These are phyloP conservation scores for Onchidella celtica DNA, from an alignment of 2,888 invertebrate species.

Conservation along the genomic window DNA sequence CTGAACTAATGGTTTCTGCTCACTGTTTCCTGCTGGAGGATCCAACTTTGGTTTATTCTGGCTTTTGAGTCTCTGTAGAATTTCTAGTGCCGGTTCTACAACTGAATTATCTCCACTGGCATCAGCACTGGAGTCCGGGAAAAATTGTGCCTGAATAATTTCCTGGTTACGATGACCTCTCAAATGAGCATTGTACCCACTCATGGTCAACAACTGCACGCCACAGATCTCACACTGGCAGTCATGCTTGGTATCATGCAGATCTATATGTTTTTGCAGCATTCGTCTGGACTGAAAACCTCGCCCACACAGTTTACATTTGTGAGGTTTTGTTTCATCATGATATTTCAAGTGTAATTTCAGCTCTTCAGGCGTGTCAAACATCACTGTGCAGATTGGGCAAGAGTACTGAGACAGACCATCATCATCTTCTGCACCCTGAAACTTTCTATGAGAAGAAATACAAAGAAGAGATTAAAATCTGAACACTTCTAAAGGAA, in stretches of 20 bases:
- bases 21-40: neutral
- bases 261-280: constrained; percentile 39
- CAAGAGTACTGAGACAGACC: constrained; percentile 46
- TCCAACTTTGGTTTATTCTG: neutral
- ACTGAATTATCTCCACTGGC: constrained; percentile 1
- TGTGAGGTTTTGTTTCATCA: constrained; percentile 49
- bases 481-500: neutral
- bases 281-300: constrained; percentile 45
- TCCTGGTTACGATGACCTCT: constrained; percentile 53
- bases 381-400: constrained; percentile 50
- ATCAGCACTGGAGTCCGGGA: constrained; percentile 1
- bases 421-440: constrained; percentile 38
- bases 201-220: constrained; percentile 52
- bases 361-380: constrained; percentile 50
- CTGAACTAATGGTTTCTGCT: neutral
- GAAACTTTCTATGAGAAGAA: constrained; percentile 43
- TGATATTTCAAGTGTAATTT: constrained; percentile 49
- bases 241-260: constrained; percentile 44
- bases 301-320: constrained; percentile 50
- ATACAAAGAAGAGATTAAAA: neutral
- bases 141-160: constrained; percentile 37
- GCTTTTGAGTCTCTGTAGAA: constrained; percentile 29
- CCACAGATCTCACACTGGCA: constrained; percentile 54
- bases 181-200: constrained; percentile 54
- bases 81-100: constrained; percentile 24